These are phyloP conservation scores for Acipenser transmontanus DNA, from an alignment of 2,797 vertebrate genomes.

Conservation along the genomic window DNA sequence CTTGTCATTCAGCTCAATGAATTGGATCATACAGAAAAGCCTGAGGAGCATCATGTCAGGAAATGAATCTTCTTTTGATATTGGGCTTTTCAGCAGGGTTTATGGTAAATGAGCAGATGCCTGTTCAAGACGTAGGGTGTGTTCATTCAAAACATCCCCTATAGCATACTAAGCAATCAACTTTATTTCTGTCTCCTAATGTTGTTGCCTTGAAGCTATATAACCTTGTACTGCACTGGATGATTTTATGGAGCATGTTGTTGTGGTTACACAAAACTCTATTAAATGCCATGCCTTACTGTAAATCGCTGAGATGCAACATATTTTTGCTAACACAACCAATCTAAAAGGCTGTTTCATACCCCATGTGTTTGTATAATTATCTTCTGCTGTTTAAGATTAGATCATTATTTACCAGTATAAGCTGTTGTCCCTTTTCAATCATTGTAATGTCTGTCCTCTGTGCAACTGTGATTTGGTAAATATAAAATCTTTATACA, in stretches of 20 bases:
- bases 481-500: no score
- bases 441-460: no score
- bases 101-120: background rate
- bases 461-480: no score
- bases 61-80: background rate
- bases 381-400: no score
- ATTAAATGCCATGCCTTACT: no score
- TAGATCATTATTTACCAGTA: no score
- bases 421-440: no score
- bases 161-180: background rate
- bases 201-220: background rate
- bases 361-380: no score
- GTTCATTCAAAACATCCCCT: background rate
- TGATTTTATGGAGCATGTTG: background rate
- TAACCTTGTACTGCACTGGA: background rate
- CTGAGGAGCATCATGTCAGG: constrained; percentile 6
- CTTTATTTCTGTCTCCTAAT: background rate
- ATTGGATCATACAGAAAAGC: background rate
- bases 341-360: no score
- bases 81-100: background rate
- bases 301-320: no score
- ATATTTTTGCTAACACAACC: no score
- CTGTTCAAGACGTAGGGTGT: background rate
- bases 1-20: constrained; percentile 8
- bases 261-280: no score